Evolutionary conservation across 2,888 invertebrate genomes (phyloP), one percentile per base, ranked within the genome.

Genomic region (Trilocha varians): DNA sequence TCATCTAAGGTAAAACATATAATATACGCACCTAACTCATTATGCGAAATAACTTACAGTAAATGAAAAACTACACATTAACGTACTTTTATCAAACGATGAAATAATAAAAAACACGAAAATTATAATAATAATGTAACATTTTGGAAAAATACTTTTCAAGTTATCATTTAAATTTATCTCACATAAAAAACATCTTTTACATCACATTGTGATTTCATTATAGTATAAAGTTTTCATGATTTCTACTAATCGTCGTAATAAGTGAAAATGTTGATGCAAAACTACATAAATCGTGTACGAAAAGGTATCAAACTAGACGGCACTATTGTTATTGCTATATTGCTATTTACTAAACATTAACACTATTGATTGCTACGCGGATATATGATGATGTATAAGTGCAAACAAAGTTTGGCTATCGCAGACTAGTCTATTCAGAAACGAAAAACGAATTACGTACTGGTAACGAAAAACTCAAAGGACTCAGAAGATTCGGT

Each of bases 111-210:
- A 59, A 70, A 78, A 80, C 70, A 63, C 66, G 74, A 75, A 75
- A 68, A 25, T 25, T 9, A 25, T 25, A 25, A 25, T 25, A 25
- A 25, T 25, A 25, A 57, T 51, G 50, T 76, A 79, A 83, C 78
- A 79, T 79, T 77, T 76, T 75, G 80, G 72, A 78, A 83, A 79
- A 82, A 78, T 75, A 83, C 83, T 84, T 83, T 82, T 73, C 59
- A 83, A 80, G 79, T 78, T 72, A 70, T 67, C 51, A 53, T 60
- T 69, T 72, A 70, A 74, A 74, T 76, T 77, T 76, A 77, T 78
- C 75, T 80, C 72, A 78, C 76, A 72, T 73, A 72, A 73, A 48
- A 76, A 75, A 73, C 70, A 71, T 78, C 70, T 83, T 83, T 82
- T 83, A 80, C 76, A 83, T 84, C 83, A 83, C 83, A 78, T 68